Base-by-base conservation (phyloP, 2,797 vertebrate species). In the Cossypha polioptera region DNA sequence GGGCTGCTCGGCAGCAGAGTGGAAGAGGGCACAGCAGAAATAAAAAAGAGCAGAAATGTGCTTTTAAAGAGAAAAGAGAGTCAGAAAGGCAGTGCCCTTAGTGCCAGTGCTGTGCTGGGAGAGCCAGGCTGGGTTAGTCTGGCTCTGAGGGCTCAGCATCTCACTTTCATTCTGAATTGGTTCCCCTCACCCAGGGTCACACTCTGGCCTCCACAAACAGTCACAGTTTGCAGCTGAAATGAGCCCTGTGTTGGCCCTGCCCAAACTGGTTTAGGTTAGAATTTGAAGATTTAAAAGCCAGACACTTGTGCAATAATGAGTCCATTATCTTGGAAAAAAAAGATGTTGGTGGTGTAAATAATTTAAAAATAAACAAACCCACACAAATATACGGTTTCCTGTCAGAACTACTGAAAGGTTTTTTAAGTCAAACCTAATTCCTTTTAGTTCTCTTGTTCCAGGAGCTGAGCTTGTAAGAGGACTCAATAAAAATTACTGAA, bases 221-320 rank as follows among this genome's bases (percentile, higher is more conserved):
- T 33, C 48, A n/a, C 5, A 26, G 31, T 53, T 75, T 75, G 81
- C 59, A 88, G 80, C 80, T 92, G 86, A 73, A 86, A 63, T 31
- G 72, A 84, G 28, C 53, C 3, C 6, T n/a, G 14, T 78, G 85
- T 75, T 90, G 82, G 66, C 78, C 28, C 36, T 36, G 14, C 86
- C 75, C 63, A 58, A 90, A 79, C 75, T 63, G 71, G 65, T 76
- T 79, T 79, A 55, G 31, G 63, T 71, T 95, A 84, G 81, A 86
- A 86, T 55, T 33, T 47, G 51, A 61, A 57, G 63, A 40, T 71
- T 65, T 50, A 18, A 89, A 90, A 83, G 90, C 86, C 86, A 76
- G 92, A 53, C 36, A 65, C 78, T 89, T 83, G 50, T 94, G 89
- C 75, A 93, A 80, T 80, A 71, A 54, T 53, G 55, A 90, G 29